phyloP scores from a whole-genome alignment of 2,113 vertebrate genomes.

The Butastur rufipennis region DNA sequence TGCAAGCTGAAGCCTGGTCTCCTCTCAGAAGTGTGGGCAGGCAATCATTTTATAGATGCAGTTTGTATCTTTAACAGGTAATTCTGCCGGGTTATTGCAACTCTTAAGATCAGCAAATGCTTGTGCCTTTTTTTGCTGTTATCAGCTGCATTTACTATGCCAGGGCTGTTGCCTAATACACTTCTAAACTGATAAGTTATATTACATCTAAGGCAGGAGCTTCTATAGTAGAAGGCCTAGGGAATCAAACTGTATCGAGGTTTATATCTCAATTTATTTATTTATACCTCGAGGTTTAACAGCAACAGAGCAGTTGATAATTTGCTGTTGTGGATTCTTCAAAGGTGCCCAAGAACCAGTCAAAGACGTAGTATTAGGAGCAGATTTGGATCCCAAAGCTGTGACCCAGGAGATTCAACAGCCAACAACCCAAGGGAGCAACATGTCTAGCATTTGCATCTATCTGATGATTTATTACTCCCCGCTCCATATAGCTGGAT shows the following conservation, averaged over 20 bases:
- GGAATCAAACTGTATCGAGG: neutral
- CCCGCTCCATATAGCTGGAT: neutral
- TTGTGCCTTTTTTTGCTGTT: neutral
- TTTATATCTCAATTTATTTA: neutral
- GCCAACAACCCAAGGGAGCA: neutral
- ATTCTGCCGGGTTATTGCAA: neutral
- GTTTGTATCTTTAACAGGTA: neutral
- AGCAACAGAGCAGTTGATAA: neutral
- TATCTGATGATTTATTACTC: neutral
- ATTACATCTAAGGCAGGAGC: neutral
- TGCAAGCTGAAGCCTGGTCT: neutral
- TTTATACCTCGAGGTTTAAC: neutral
- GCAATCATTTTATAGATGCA: neutral
- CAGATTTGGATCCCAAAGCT: neutral
- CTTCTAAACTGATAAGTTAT: constrained; percentile 5
- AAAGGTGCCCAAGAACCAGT: neutral
- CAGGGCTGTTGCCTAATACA: neutral
- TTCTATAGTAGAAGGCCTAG: neutral
- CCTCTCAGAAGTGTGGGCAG: neutral
- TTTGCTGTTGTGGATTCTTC: neutral
- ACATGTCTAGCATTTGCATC: neutral
- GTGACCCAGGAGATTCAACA: neutral
- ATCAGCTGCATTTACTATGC: neutral
- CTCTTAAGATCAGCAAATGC: neutral
- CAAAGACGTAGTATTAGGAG: neutral